A percentile compares a stretch with the other conserved stretches of the same genome.
Evolutionary conservation across 2,113 vertebrate genomes (phyloP).

Genomic region (Pogona vitticeps): DNA sequence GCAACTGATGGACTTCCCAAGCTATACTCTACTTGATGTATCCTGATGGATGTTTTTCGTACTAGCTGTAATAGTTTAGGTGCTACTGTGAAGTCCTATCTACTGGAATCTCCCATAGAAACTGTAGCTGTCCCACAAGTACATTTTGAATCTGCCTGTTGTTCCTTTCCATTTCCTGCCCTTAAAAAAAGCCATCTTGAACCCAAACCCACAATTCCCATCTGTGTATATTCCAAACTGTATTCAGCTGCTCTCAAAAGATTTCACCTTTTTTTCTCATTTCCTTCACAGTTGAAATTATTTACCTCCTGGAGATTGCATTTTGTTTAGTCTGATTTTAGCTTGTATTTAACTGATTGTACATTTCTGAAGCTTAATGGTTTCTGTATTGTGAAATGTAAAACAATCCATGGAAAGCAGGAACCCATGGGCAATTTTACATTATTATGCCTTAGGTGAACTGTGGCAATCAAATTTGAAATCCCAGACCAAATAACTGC

Average conservation of each 20-base stretch:
- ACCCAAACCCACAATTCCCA: constrained; percentile 55
- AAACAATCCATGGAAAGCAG: constrained; percentile 35
- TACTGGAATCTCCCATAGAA: background rate
- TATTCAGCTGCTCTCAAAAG: constrained; percentile 59
- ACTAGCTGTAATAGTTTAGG: too few relatives aligned
- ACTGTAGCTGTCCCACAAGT: background rate
- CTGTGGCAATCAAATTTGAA: constrained; percentile 29
- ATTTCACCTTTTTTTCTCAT: constrained; percentile 61
- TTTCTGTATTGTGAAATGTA: constrained; percentile 47
- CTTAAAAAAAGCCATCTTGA: constrained; percentile 34
- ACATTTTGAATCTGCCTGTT: background rate
- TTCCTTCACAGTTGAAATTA: constrained; percentile 70
- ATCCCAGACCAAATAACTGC: constrained; percentile 20
- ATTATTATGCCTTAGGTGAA: constrained; percentile 37
- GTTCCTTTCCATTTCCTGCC: constrained; percentile 29
- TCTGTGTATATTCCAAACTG: constrained; percentile 54
- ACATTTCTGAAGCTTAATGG: constrained; percentile 47
- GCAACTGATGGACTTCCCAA: too few relatives aligned
- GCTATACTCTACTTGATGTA: background rate
- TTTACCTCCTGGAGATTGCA: constrained; percentile 71
- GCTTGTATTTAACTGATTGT: constrained; percentile 63
- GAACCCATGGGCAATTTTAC: constrained; percentile 14
- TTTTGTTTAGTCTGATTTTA: constrained; percentile 67
- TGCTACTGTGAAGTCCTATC: too few relatives aligned
- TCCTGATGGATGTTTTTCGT: background rate